These are phyloP conservation scores for Diprion similis DNA, from an alignment of 1,140 invertebrate species.

Conservation along the genomic window DNA sequence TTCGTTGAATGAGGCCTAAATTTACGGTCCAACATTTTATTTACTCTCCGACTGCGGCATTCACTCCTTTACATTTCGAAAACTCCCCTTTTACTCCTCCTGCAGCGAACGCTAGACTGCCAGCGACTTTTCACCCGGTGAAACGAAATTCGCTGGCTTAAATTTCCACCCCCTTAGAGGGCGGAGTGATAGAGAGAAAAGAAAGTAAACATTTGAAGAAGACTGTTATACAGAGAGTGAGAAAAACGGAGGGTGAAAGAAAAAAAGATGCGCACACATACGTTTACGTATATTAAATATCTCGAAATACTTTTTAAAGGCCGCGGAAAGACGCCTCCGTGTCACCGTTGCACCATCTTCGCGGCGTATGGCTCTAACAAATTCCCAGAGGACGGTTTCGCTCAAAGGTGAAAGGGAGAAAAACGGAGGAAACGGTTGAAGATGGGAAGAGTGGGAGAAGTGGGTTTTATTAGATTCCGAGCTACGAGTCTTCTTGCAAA, in stretches of 20 bases:
- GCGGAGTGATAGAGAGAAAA: too few species aligned
- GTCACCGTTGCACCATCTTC: not conserved
- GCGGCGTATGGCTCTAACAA: not conserved
- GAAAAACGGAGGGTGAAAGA: too few species aligned
- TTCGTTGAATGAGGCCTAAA: not conserved
- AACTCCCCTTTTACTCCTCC: not conserved
- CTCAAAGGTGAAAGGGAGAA: not conserved
- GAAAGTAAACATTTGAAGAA: too few species aligned
- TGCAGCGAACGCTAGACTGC: too few species aligned
- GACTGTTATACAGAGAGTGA: too few species aligned
- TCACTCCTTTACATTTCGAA: not conserved
- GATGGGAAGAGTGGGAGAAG: not conserved
- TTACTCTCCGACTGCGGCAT: not conserved
- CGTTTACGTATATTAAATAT: too few species aligned
- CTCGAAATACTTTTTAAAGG: too few species aligned
- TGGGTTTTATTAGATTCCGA: not conserved
- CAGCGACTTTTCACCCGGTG: not conserved
- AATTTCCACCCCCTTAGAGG: too few species aligned
- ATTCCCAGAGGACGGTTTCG: not conserved
- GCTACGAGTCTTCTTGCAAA: constrained; percentile 1
- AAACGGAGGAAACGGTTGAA: not conserved
- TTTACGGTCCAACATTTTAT: not conserved
- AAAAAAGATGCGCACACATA: too few species aligned
- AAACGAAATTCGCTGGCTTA: not conserved
- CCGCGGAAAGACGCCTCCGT: not conserved